phyloP scores from a whole-genome alignment of 2,113 vertebrate genomes.

The Illadopsis cleaveri region DNA sequence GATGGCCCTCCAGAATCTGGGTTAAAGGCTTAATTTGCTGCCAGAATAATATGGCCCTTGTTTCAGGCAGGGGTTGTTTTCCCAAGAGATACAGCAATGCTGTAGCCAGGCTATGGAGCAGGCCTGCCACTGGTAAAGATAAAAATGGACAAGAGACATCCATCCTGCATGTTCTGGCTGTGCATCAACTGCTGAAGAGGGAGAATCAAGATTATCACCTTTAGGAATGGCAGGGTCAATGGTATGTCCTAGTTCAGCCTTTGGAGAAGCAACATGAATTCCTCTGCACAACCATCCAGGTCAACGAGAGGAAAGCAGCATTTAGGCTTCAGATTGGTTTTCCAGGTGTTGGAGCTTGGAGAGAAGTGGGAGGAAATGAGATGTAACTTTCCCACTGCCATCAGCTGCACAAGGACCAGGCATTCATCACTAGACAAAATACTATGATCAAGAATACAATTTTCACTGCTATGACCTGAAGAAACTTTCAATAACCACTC shows the following conservation, averaged over 20 bases:
- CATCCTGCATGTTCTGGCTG: not conserved
- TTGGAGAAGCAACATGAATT: not conserved
- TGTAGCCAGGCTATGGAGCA: not conserved
- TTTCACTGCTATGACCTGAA: not conserved
- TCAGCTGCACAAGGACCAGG: not conserved
- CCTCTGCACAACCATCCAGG: not conserved
- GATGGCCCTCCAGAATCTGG: not conserved
- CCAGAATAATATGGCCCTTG: not conserved
- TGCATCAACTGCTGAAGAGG: not conserved
- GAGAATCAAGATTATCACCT: not conserved
- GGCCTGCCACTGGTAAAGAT: not conserved
- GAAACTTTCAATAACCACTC: not conserved
- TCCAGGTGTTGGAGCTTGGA: not conserved
- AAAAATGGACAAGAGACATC: not conserved
- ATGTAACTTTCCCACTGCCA: not conserved
- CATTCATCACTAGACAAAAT: not conserved
- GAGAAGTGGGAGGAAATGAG: not conserved
- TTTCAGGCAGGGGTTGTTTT: not conserved
- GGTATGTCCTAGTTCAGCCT: not conserved
- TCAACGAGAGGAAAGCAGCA: accelerated
- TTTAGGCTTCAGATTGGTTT: not conserved
- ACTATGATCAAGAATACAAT: not conserved
- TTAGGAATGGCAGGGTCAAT: not conserved
- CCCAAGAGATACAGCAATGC: accelerated
- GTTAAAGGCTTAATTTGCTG: not conserved